phyloP scores from a whole-genome alignment of 1,140 invertebrate genomes.

The Hirudo medicinalis region DNA sequence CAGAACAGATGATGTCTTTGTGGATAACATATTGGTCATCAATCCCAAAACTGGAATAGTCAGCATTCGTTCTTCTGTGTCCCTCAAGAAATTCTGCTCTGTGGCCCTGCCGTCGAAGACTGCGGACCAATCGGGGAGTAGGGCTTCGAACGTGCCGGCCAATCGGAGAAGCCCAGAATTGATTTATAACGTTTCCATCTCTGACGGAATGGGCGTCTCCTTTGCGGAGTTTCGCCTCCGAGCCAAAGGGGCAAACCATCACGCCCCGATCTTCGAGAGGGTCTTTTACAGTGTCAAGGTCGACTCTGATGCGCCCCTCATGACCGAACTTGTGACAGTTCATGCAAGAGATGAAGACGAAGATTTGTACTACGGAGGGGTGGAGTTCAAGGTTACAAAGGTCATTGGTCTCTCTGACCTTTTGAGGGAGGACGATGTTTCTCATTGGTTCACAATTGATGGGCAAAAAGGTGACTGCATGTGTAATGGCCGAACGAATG shows the following conservation, averaged over 20 bases:
- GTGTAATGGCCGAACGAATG: neutral
- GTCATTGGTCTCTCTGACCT: neutral
- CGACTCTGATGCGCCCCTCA: neutral
- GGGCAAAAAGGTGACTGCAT: neutral
- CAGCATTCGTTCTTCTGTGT: neutral
- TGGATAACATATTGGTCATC: neutral
- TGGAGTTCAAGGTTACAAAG: neutral
- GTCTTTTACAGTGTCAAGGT: neutral
- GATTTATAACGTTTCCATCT: no score
- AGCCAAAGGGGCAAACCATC: neutral
- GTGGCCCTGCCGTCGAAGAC: neutral
- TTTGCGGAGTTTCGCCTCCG: neutral
- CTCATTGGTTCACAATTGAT: neutral
- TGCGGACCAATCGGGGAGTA: neutral
- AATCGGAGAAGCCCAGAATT: neutral
- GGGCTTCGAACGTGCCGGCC: neutral
- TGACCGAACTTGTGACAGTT: neutral
- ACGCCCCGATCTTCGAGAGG: neutral
- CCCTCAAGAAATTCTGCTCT: constrained; percentile 7
- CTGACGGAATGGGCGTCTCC: neutral
- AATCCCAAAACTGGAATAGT: neutral
- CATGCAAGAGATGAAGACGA: neutral
- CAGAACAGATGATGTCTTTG: neutral
- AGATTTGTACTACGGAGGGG: neutral
- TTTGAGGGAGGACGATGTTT: neutral